Base-by-base conservation (phyloP, 1,140 invertebrate species). In the Heliothis virescens region DNA sequence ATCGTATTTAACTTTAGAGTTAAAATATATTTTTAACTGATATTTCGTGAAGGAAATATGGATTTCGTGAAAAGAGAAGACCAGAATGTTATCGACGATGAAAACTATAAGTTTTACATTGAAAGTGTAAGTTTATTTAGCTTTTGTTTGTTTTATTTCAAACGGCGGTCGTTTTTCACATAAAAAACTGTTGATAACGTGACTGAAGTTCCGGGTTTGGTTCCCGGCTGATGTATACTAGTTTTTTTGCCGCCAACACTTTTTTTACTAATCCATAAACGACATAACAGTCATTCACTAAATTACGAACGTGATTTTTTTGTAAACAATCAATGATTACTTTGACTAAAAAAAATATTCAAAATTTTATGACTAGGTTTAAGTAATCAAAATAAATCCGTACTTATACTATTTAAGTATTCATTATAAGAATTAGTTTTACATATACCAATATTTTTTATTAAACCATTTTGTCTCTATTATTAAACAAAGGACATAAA, bases 61-160 rank as follows among this genome's bases (percentile, higher is more conserved):
- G 91, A 94, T 91, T 93, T 89, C 82, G 92, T 94, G 53, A 94
- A 94, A 84, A 84, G 91, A 79, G 91, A 94, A 85, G 91, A 92
- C n/a, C 91, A 86, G 57, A 87, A 88, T 89, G 74, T 89, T 21
- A 79, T 90, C 13, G 91, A 91, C 15, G 91, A 93, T 77, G 92
- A 93, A 53, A 88, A 86, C 71, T 93, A 92, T 59, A 94, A 92
- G 77, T 83, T 83, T 21, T 94, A 92, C 57, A 67, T 91, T 77
- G 92, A 94, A 21, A 91, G 83, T 75, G 92, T 94, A 79, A 93
- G 92, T 89, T 65, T 72, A 67, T 21, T 53, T 26, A 48, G 12
- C 12, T 15, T 15, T 52, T 71, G 48, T 71, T 50, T 71, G 63
- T 84, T 82, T 67, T 79, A 65, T 69, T 52, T 81, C 59, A 76